Conservation (phyloP, 2,888 invertebrate genomes). For the Celastrina argiolus region DNA sequence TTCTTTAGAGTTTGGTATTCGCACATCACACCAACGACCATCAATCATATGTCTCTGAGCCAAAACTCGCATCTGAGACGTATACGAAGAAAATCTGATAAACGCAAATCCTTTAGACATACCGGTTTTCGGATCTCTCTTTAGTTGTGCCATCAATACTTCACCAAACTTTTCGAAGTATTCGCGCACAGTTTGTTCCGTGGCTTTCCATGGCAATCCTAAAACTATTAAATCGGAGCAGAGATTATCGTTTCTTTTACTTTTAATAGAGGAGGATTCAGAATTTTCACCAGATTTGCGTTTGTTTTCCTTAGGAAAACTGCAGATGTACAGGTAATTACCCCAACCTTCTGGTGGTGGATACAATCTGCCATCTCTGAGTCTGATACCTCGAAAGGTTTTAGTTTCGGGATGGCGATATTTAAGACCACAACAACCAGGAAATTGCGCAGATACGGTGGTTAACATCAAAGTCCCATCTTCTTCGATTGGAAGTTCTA, state of each 20-base stretch:
- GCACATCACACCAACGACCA: conserved; percentile 98
- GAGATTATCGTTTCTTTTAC: conserved; percentile 94
- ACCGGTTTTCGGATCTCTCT: conserved; percentile 92
- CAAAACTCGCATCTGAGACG: conserved; percentile 95
- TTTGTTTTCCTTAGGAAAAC: conserved; percentile 94
- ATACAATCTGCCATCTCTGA: conserved; percentile 94
- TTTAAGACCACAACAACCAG: conserved; percentile 96
- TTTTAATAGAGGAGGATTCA: conserved; percentile 91
- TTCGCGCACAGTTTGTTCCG: conserved; percentile 95
- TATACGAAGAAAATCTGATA: conserved; percentile 95
- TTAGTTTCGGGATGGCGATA: conserved; percentile 96
- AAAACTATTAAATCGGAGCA: conserved; percentile 99
- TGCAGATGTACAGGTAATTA: conserved; percentile 84
- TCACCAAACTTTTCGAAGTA: conserved; percentile 99
- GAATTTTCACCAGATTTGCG: conserved; percentile 95
- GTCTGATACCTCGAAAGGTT: conserved; percentile 91
- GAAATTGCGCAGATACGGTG: conserved; percentile 97
- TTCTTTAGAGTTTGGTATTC: conserved; percentile 97
- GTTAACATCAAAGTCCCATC: conserved; percentile 95
- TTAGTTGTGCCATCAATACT: conserved; percentile 98
- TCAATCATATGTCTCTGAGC: conserved; percentile 97
- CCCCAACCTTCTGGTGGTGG: conserved; percentile 95
- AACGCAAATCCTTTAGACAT: conserved; percentile 99
- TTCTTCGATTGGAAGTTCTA: conserved; percentile 97
- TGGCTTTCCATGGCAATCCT: conserved; percentile 98